Percentiles rank a stretch among this genome's conserved stretches.
phyloP scores from a whole-genome alignment of 2,797 vertebrate genomes.

The Schizothorax lantsangensis region DNA sequence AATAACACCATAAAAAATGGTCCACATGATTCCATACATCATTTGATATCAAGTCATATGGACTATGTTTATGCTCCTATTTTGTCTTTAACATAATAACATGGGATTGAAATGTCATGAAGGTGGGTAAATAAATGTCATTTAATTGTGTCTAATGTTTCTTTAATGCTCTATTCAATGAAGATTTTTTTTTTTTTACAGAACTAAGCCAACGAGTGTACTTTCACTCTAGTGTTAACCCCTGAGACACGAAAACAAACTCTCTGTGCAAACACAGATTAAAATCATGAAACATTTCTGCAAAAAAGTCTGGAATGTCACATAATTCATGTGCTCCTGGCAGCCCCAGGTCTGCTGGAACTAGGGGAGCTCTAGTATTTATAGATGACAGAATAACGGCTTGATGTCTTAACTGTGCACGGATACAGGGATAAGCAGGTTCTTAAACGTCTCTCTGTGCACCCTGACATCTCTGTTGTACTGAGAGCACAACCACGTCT shows the following conservation, averaged over 20 bases:
- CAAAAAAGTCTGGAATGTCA: slow-evolving; percentile 36
- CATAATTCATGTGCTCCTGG: slow-evolving; percentile 46
- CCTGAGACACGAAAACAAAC: not conserved
- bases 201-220: not conserved
- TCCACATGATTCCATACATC: not conserved
- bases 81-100: not conserved
- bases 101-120: not conserved
- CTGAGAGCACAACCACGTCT: slow-evolving; percentile 66
- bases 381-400: slow-evolving; percentile 34
- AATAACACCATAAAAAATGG: not conserved
- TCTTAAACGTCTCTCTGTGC: slow-evolving; percentile 77
- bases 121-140: not conserved
- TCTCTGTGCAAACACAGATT: not conserved
- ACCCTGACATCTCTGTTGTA: slow-evolving; percentile 69
- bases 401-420: slow-evolving; percentile 73
- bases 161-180: not conserved
- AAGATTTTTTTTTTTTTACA: not conserved
- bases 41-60: not conserved
- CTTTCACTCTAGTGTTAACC: slow-evolving; percentile 1
- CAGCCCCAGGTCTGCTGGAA: slow-evolving; percentile 35
- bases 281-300: not conserved
- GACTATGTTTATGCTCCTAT: not conserved
- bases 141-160: not conserved
- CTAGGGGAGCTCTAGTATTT: slow-evolving; percentile 33
- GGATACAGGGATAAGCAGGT: slow-evolving; percentile 73